Conservation (phyloP, 1,140 invertebrate genomes). For the Tenebrio molitor region DNA sequence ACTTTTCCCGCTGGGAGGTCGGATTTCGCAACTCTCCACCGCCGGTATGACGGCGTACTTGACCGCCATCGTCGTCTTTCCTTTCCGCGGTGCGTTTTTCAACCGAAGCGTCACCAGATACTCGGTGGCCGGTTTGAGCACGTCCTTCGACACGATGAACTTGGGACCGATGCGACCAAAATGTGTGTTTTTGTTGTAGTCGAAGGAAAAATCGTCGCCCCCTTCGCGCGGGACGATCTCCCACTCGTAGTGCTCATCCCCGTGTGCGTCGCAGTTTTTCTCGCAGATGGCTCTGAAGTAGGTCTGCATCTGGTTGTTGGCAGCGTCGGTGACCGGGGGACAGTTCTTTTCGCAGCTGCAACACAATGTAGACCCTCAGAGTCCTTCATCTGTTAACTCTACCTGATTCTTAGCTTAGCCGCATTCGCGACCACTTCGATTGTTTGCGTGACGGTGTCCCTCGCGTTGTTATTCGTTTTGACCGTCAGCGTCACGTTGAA, state of each 20-base stretch:
- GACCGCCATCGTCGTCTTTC: neutral
- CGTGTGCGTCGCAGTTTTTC: neutral
- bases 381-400: no score
- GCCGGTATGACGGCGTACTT: neutral
- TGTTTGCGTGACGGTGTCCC: no score
- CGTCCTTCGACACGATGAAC: neutral
- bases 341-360: constrained; percentile 26
- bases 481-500: no score
- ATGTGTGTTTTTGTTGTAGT: neutral
- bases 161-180: neutral
- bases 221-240: neutral
- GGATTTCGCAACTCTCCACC: neutral
- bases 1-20: neutral
- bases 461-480: no score
- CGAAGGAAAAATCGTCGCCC: neutral
- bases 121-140: neutral
- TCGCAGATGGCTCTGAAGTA: neutral
- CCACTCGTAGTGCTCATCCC: neutral
- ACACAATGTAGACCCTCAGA: no score
- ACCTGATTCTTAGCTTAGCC: no score
- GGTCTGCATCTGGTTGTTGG: neutral
- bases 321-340: neutral
- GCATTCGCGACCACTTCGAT: no score
- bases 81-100: neutral
- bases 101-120: neutral